Evolutionary conservation across 92 coral and sea anemone genomes (phyloP), one percentile per base, ranked within the genome.

Genomic region (Chrysogorgia sp.): DNA sequence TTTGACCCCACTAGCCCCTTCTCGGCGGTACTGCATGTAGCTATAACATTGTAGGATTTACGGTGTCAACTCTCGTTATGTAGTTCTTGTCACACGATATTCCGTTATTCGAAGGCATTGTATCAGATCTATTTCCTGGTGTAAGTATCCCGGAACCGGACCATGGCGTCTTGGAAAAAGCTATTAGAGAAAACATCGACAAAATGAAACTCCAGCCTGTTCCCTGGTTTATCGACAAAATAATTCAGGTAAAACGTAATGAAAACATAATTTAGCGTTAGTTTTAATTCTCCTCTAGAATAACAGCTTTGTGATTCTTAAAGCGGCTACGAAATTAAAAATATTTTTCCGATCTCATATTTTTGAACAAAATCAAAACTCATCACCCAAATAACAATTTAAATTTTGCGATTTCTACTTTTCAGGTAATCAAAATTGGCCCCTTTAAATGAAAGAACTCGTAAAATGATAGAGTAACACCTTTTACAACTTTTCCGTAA

Each of bases 41-140:
- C n/a, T n/a, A n/a, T n/a, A n/a, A 34, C 25, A 17, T 32, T 40
- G 43, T 37, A 34, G 56, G 58, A 30, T 21, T n/a, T 0, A 34
- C 35, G 34, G 68, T 10, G 15, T 47, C 53, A 6, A 47, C 43
- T 67, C 29, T 82, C 40, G 10, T 33, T 61, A 3, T 56, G 25
- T 82, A 94, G 97, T 94, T 94, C 80, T 85, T 94, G 71, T 94
- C 98, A 2, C 98, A 94, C 68, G 98, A 94, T 78, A 65, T 94
- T 53, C 98, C 98, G 24, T 75, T 94, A 79, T 94, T 94, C 69
- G 92, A 91, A 71, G 98, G 98, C 35, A 94, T 94, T 50, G 97
- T 89, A 33, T 94, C 98, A 14, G 98, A 94, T 82, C 82, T 94
- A 74, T 94, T 94, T 68, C 98, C 98, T 43, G 98, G 97, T 40